Percentiles rank a stretch among this genome's conserved stretches.
Conservation (phyloP, 2,113 vertebrate species). For the Cygnus atratus region DNA sequence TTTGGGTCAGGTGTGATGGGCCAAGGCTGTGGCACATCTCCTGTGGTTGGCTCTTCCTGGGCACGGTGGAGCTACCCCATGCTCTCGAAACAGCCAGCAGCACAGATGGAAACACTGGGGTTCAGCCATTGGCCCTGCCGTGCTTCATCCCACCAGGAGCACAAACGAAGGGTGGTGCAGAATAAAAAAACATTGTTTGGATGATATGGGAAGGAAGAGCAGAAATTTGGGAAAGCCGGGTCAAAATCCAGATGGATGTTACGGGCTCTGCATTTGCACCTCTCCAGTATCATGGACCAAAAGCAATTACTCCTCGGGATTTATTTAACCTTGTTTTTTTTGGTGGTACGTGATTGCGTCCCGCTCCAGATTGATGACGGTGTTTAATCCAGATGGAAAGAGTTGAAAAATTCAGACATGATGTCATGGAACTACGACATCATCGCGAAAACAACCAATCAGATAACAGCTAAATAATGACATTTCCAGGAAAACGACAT, state of each 20-base stretch:
- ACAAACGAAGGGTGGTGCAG: neutral
- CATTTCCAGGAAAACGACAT: neutral
- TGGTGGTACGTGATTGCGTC: neutral
- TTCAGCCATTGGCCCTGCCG: neutral
- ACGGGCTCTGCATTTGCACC: rapidly evolving
- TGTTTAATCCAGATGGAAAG: slow-evolving; percentile 60
- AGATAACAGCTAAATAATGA: neutral
- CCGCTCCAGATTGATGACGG: neutral
- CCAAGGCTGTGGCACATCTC: neutral
- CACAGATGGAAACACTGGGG: neutral
- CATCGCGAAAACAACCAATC: neutral
- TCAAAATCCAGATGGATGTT: neutral
- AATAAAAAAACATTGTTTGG: neutral
- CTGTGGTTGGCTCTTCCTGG: neutral
- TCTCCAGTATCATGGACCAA: neutral
- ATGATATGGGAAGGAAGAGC: neutral
- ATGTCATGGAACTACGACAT: neutral
- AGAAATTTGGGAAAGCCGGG: neutral
- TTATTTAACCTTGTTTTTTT: neutral
- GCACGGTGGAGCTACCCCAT: rapidly evolving
- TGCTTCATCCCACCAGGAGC: neutral
- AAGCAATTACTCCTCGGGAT: neutral
- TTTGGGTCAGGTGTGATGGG: rapidly evolving
- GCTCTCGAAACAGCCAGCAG: neutral
- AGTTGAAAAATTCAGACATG: slow-evolving; percentile 30